Conservation (phyloP, 1,140 invertebrate genomes). For the Drosophila lacteicornis region DNA sequence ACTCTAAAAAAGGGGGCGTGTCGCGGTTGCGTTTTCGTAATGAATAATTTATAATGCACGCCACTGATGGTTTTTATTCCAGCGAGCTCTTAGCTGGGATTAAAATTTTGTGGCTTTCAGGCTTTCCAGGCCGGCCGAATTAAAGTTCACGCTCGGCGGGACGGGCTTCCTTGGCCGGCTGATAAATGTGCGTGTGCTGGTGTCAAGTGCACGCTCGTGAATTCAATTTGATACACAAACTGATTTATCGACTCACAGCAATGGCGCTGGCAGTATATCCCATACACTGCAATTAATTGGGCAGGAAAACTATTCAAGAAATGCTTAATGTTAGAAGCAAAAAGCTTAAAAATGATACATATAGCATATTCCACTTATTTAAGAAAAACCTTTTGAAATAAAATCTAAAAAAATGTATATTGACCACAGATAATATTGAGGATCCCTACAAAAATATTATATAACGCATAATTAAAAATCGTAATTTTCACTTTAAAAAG, state of each 20-base stretch:
- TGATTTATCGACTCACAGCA: constrained; percentile 73
- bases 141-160: constrained; percentile 44
- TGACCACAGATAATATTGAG: no score
- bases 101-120: constrained; percentile 77
- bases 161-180: constrained; percentile 30
- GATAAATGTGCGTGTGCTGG: constrained; percentile 78
- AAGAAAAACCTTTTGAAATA: no score
- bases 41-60: constrained; percentile 81
- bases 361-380: no score
- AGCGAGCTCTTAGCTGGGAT: constrained; percentile 72
- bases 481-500: no score
- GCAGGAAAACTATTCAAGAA: not conserved
- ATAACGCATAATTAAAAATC: no score
- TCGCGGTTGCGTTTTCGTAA: constrained; percentile 69
- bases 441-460: no score
- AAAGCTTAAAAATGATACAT: rapidly evolving
- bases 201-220: constrained; percentile 81
- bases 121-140: constrained; percentile 40
- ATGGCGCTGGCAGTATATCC: constrained; percentile 15
- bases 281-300: constrained; percentile 2
- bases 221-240: constrained; percentile 83
- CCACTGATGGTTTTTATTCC: constrained; percentile 32
- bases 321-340: not conserved
- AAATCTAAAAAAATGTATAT: no score
- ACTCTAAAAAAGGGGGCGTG: constrained; percentile 26